Base-by-base conservation (phyloP, 2,797 vertebrate genomes). In the Apogon hyalosoma region DNA sequence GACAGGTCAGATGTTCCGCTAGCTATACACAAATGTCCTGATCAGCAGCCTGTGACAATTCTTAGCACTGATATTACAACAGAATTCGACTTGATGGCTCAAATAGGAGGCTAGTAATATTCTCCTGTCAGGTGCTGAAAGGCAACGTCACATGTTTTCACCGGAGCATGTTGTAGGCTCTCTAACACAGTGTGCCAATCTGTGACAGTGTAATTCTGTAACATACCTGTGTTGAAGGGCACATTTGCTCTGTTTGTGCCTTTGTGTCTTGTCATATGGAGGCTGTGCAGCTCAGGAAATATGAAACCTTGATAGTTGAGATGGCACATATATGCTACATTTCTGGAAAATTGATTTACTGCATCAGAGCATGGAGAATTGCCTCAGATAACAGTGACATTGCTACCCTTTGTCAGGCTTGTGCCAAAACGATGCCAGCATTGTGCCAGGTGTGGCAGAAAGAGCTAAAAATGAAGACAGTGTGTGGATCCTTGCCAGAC, bases 1-100 rank as follows among this genome's bases (percentile, higher is more conserved):
- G 85, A 90, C 88, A 84, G 84, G 91, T 91, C 87, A 90, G 87
- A 85, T 85, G 90, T 84, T 91, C 83, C 80, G 12, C 81, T 76
- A 78, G 80, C 82, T 87, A 65, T 84, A 82, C 87, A 84, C 80
- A 84, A 79, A 88, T 75, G 80, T 82, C 77, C 79, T 50, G 62
- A 87, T 90, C 81, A 77, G 64, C 36, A 12, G 55, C 60, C 78
- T 78, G 56, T 79, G 80, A 57, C 57, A 39, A 57, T 69, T 69
- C 71, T 82, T 81, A 77, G 57, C 80, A 70, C 52, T 28, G 11
- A 48, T 64, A 40, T 80, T 77, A 60, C 49, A 59, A 71, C 63
- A 50, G 63, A 56, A 75, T 53, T 42, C 56, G 48, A 60, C 75
- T 69, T 53, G 76, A 78, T 73, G 68, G 66, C 61, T 50, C 9